These are phyloP conservation scores for Neocrepidodera transversa DNA, from an alignment of 2,888 invertebrate genomes.

Conservation along the genomic window DNA sequence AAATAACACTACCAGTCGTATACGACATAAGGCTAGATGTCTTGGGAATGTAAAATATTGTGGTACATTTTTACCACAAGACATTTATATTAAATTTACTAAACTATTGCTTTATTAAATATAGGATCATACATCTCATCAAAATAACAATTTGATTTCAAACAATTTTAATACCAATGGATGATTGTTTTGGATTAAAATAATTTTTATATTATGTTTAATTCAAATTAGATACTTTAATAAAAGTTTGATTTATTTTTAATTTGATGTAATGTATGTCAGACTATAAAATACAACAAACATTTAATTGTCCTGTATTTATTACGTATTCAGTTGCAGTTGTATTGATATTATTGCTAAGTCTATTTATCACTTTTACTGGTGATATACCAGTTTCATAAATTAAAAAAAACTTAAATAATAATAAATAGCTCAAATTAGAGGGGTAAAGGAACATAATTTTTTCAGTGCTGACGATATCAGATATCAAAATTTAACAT, in stretches of 20 bases:
- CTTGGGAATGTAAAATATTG: slow-evolving; percentile 46
- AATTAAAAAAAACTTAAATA: slow-evolving; percentile 8
- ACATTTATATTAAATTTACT: slow-evolving; percentile 34
- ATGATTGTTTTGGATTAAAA: not conserved
- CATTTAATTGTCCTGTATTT: slow-evolving; percentile 27
- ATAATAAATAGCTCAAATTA: slow-evolving; percentile 22
- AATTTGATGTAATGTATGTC: too few relatives aligned
- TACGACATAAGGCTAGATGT: slow-evolving; percentile 58
- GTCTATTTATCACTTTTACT: slow-evolving; percentile 23
- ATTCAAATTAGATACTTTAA: not conserved
- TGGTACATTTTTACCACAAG: slow-evolving; percentile 27
- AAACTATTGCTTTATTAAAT: slow-evolving; percentile 32
- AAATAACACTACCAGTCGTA: slow-evolving; percentile 56
- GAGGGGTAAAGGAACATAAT: slow-evolving; percentile 1
- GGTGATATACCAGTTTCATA: slow-evolving; percentile 16
- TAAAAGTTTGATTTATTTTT: too few relatives aligned
- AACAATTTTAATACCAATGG: not conserved
- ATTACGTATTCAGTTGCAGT: slow-evolving; percentile 31
- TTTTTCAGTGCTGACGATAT: slow-evolving; percentile 18
- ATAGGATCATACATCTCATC: not conserved
- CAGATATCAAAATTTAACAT: too few relatives aligned
- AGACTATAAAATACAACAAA: slow-evolving; percentile 22
- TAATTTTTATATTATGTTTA: too few relatives aligned
- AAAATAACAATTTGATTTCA: not conserved
- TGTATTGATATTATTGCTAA: slow-evolving; percentile 35